These are phyloP conservation scores for Byasa hedistus DNA, from an alignment of 2,888 invertebrate species.

Conservation along the genomic window DNA sequence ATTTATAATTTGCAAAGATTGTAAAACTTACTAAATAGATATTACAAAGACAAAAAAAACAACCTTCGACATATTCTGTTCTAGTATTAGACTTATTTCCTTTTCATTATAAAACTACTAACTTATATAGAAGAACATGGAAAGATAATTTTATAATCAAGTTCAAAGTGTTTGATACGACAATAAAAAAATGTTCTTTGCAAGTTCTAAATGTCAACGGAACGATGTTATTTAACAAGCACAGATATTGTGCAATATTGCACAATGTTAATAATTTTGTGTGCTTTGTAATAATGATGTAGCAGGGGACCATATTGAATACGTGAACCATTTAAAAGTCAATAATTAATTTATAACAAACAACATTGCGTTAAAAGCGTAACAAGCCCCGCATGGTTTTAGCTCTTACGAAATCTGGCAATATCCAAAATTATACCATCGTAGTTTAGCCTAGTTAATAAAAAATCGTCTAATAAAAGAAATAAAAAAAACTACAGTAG, in stretches of 20 bases:
- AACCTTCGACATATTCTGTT: too few relatives aligned
- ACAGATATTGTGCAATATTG: neutral
- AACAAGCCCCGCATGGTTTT: slow-evolving; percentile 35
- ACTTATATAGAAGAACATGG: too few relatives aligned
- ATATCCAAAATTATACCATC: slow-evolving; percentile 15
- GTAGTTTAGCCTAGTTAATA: neutral
- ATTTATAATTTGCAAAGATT: too few relatives aligned
- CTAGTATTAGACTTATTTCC: too few relatives aligned
- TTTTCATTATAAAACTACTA: too few relatives aligned
- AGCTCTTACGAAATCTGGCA: slow-evolving; percentile 16
- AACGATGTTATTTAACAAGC: slow-evolving; percentile 12
- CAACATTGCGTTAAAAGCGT: neutral
- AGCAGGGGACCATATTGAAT: neutral
- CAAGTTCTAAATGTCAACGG: slow-evolving; percentile 6
- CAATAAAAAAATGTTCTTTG: neutral
- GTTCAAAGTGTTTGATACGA: neutral
- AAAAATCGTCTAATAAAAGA: neutral
- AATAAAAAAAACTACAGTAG: neutral
- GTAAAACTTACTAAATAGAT: too few relatives aligned
- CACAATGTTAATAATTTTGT: neutral
- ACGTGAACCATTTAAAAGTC: neutral
- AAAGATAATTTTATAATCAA: slow-evolving; percentile 15
- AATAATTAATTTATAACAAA: neutral
- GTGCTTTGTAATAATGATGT: slow-evolving; percentile 10
- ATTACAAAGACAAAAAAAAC: too few relatives aligned